Base-by-base conservation (phyloP, 2,888 invertebrate species). In the Hymenopus coronatus region DNA sequence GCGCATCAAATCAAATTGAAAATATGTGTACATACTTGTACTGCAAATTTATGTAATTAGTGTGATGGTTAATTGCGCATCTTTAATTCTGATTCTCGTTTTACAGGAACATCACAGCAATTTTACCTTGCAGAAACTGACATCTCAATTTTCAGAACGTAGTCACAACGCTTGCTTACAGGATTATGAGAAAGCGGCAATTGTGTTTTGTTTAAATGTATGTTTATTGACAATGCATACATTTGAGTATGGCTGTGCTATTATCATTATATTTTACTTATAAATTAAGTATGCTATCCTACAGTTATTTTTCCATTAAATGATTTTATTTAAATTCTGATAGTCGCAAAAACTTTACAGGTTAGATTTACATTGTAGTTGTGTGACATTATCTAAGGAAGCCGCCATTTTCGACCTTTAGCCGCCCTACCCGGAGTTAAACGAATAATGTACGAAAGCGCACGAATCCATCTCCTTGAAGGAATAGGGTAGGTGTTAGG, bases 391-490 rank as follows among this genome's bases (percentile, higher is more conserved):
- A 83, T 88, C 88, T 40, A 85, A 88, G 82, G 28, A 28, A 89
- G 89, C 90, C 89, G 89, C 89, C 89, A 89, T 88, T 89, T 89
- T 85, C 83, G 84, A 89, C 89, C 88, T 89, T 90, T 89, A 88
- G 85, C 87, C 89, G 87, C 82, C 89, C 90, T 88, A 89, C 86
- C 90, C 91, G 90, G 90, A 82, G 81, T 54, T 89, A 82, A 88
- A 90, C 90, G 91, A 91, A 89, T 89, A 85, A 40, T 82, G 88
- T 87, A 89, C 90, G 91, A 90, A 90, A 90, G 89, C 90, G 88
- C 85, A 90, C 91, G 91, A 91, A 91, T 90, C 88, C 90, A 91
- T 90, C 90, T 91, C 90, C 91, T 90, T 91, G 91, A 91, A 90
- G 90, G 89, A 90, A 83, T 85, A 90, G 90, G 85, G 90, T 90